Evolutionary conservation across 2,113 vertebrate species (phyloP).

Genomic region (Gasterosteus aculeatus): DNA sequence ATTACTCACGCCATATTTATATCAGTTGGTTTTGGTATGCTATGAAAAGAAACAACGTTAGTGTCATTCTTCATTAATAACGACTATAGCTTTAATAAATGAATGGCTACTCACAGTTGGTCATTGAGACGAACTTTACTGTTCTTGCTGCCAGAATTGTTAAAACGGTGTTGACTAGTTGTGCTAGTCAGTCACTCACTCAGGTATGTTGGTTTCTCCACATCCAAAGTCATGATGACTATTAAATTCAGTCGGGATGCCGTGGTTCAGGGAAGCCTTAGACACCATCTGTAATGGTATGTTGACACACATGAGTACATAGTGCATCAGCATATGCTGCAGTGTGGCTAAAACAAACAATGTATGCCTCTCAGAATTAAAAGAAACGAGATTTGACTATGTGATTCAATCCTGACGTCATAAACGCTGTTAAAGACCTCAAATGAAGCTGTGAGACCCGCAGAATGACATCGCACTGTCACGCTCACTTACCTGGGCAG

Average conservation of each 20-base stretch:
- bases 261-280: slow-evolving; percentile 10
- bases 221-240: slow-evolving; percentile 67
- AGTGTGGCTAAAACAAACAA: neutral
- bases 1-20: slow-evolving; percentile 80
- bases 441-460: no score
- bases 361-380: neutral
- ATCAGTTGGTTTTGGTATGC: slow-evolving; percentile 82
- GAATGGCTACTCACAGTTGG: slow-evolving; percentile 76
- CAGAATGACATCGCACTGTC: neutral
- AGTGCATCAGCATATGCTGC: neutral
- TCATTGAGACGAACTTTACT: slow-evolving; percentile 78
- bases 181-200: slow-evolving; percentile 72
- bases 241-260: slow-evolving; percentile 56
- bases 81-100: neutral
- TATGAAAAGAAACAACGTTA: slow-evolving; percentile 58
- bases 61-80: neutral
- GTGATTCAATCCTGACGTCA: neutral
- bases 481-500: slow-evolving; percentile 36
- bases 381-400: neutral
- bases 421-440: no score
- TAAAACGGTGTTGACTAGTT: slow-evolving; percentile 61
- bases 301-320: neutral
- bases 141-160: slow-evolving; percentile 74
- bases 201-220: slow-evolving; percentile 68
- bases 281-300: slow-evolving; percentile 40